Evolutionary conservation across 2,113 vertebrate species (phyloP).

Genomic region (Holacanthus passer): DNA sequence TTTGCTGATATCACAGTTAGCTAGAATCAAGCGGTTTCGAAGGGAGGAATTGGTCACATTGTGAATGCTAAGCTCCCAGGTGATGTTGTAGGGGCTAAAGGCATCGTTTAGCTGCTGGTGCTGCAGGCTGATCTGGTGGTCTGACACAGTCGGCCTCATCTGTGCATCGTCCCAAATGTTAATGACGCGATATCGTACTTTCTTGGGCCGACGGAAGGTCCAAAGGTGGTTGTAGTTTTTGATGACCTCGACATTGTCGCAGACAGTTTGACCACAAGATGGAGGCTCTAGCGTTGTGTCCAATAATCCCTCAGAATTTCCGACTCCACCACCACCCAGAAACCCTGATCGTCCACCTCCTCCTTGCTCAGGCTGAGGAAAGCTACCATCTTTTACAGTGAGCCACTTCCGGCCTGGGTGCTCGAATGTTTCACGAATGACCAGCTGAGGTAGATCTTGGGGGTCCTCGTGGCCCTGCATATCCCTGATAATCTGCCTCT

Average conservation of each 20-base stretch:
- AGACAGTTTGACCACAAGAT: conserved; percentile 95
- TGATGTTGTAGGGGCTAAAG: conserved; percentile 94
- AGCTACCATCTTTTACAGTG: conserved; percentile 92
- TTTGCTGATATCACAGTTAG: conserved; percentile 97
- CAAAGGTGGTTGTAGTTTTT: conserved; percentile 93
- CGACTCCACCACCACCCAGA: conserved; percentile 71
- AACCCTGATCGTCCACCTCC: conserved; percentile 80
- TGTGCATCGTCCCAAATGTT: conserved; percentile 90
- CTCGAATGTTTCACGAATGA: conserved; percentile 95
- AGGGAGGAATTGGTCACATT: conserved; percentile 93
- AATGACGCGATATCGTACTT: conserved; percentile 93
- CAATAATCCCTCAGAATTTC: conserved; percentile 84
- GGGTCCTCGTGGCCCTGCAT: conserved; percentile 88
- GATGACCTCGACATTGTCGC: conserved; percentile 93
- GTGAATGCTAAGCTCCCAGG: conserved; percentile 94
- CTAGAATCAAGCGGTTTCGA: conserved; percentile 91
- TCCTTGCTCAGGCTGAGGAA: conserved; percentile 87
- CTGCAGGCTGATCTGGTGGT: conserved; percentile 94
- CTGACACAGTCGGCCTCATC: conserved; percentile 90
- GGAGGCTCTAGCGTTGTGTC: conserved; percentile 93
- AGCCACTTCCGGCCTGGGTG: conserved; percentile 92
- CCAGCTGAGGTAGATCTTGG: conserved; percentile 90
- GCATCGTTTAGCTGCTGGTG: conserved; percentile 93
- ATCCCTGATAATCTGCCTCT: conserved; percentile 91
- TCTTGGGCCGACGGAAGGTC: conserved; percentile 90